Percentiles rank a stretch among this genome's conserved stretches.
Evolutionary conservation across 2,797 vertebrate species (phyloP).

Genomic region (Danio aesculapii): DNA sequence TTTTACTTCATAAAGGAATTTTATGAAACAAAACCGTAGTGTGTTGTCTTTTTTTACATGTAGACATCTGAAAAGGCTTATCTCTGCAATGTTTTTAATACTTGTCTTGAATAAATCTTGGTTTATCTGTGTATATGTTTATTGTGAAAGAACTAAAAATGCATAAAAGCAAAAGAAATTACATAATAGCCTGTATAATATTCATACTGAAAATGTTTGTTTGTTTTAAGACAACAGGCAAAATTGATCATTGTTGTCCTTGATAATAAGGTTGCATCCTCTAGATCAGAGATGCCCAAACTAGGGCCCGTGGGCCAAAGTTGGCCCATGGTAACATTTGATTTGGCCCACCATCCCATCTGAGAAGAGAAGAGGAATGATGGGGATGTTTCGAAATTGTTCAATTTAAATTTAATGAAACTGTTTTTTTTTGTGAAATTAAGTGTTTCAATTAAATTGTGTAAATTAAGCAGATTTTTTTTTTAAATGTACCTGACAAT

Average conservation of each 20-base stretch:
- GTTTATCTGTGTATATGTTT: background rate
- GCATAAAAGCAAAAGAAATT: background rate
- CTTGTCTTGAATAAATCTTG: background rate
- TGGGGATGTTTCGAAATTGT: too few species aligned
- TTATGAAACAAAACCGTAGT: constrained; percentile 44
- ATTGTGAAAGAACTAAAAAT: background rate
- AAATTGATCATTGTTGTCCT: background rate
- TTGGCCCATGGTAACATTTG: too few species aligned
- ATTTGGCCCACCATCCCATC: too few species aligned
- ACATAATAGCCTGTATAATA: too few species aligned
- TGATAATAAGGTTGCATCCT: background rate
- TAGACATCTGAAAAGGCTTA: background rate
- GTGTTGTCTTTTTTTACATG: constrained; percentile 31
- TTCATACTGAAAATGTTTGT: background rate
- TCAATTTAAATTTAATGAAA: too few species aligned
- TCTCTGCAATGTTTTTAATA: background rate
- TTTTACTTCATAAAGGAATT: constrained; percentile 67
- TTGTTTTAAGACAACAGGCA: background rate
- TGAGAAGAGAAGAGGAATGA: too few species aligned
- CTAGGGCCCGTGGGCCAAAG: too few species aligned
- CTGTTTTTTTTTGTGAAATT: too few species aligned
- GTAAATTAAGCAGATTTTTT: too few species aligned
- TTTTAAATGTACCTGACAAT: too few species aligned
- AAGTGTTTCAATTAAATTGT: too few species aligned
- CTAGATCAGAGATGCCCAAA: too few species aligned